Evolutionary conservation across 2,797 vertebrate genomes (phyloP).

Genomic region (Vultur gryphus): DNA sequence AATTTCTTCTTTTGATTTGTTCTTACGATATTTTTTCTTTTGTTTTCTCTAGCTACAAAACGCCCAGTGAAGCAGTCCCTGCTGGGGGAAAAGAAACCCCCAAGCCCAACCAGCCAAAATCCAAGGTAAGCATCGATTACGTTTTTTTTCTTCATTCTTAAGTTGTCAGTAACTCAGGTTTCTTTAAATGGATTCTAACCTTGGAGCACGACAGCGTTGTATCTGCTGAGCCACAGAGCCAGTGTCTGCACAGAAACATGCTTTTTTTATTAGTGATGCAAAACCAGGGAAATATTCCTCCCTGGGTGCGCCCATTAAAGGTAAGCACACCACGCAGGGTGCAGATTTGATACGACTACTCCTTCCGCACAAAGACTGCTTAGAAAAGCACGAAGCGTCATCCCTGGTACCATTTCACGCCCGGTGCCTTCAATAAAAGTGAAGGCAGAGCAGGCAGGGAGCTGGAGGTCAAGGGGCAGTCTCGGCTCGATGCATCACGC

Average conservation of each 20-base stretch:
- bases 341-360: rapidly evolving
- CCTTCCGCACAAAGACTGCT: neutral
- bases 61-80: neutral
- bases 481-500: neutral
- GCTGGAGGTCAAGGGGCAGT: neutral
- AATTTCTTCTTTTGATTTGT: neutral
- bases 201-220: rapidly evolving
- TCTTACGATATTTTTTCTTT: neutral
- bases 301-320: neutral
- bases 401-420: neutral
- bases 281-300: neutral
- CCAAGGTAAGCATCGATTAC: neutral
- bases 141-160: neutral
- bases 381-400: neutral
- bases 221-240: neutral
- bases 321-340: rapidly evolving
- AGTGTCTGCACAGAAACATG: neutral
- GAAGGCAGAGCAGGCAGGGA: neutral
- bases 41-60: neutral
- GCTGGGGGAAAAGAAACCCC: neutral
- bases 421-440: neutral
- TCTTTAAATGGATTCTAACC: neutral
- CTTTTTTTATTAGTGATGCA: neutral
- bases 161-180: neutral
- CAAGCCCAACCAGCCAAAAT: neutral